phyloP scores from a whole-genome alignment of 2,797 vertebrate species.

The Rousettus madagascariensis region DNA sequence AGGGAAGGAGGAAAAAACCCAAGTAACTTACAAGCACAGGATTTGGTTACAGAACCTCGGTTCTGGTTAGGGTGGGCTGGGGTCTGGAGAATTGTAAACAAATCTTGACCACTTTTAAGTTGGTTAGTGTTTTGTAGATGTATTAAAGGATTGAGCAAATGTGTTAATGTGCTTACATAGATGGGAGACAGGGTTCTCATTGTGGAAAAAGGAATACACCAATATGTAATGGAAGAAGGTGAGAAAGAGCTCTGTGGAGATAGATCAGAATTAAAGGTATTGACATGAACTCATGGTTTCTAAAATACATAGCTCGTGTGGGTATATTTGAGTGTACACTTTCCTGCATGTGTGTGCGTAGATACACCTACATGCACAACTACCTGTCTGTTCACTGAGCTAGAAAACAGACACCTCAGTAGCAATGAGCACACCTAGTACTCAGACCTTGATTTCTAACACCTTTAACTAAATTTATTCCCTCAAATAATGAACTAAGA shows the following conservation, averaged over 20 bases:
- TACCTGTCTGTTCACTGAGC: accelerated
- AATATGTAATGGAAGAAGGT: neutral
- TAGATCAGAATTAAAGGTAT: neutral
- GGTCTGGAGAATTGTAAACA: neutral
- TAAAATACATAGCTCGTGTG: accelerated
- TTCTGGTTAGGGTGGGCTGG: neutral
- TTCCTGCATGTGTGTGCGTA: neutral
- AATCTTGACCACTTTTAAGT: neutral
- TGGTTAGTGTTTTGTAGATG: neutral
- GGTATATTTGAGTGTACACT: no score
- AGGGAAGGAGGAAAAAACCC: no score
- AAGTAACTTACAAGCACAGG: accelerated
- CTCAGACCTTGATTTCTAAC: neutral
- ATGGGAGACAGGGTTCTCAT: neutral
- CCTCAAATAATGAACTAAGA: neutral
- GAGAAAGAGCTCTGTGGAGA: neutral
- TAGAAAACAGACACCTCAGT: neutral
- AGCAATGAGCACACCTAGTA: no score
- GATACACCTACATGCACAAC: accelerated
- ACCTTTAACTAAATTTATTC: neutral
- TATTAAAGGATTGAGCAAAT: neutral
- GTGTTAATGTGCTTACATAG: neutral
- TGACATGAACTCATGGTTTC: neutral
- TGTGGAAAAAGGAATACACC: neutral
- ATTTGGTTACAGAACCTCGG: neutral